Percentiles rank a stretch among this genome's conserved stretches.
These are phyloP conservation scores for Liodrosophila aerea DNA, from an alignment of 2,888 invertebrate species.

Conservation along the genomic window DNA sequence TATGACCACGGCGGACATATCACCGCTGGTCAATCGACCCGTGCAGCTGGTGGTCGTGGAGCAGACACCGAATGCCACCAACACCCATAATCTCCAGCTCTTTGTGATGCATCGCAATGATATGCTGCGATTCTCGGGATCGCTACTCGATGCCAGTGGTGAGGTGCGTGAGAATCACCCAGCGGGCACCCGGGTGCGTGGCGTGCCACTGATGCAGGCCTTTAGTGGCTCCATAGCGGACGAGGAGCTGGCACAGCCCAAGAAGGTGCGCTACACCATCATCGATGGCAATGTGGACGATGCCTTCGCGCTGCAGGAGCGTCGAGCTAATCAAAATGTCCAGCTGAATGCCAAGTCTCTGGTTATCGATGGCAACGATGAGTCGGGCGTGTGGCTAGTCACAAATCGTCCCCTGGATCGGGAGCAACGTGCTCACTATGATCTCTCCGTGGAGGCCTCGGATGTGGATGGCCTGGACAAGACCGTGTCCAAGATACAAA, in stretches of 20 bases:
- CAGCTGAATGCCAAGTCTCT: constrained; percentile 65
- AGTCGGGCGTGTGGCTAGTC: constrained; percentile 89
- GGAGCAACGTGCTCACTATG: constrained; percentile 88
- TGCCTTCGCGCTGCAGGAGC: constrained; percentile 87
- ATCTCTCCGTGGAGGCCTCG: constrained; percentile 90
- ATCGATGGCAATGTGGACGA: constrained; percentile 89
- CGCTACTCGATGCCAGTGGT: constrained; percentile 86
- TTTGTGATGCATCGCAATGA: constrained; percentile 92
- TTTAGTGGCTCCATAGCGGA: constrained; percentile 84
- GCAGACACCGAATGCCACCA: constrained; percentile 90
- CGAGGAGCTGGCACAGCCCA: constrained; percentile 62
- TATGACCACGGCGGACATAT: constrained; percentile 94
- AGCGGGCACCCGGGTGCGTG: constrained; percentile 87
- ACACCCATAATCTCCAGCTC: constrained; percentile 90
- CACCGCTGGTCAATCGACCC: constrained; percentile 90
- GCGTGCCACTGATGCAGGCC: constrained; percentile 88
- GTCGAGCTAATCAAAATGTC: constrained; percentile 68
- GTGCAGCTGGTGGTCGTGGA: constrained; percentile 92
- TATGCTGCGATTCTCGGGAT: constrained; percentile 90
- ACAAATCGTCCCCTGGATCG: constrained; percentile 90
- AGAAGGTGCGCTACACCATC: constrained; percentile 90
- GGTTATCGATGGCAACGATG: constrained; percentile 82
- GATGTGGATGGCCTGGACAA: constrained; percentile 91
- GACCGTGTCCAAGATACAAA: constrained; percentile 89
- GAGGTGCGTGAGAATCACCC: constrained; percentile 90